Evolutionary conservation across 1,140 invertebrate genomes (phyloP).

Genomic region (Hycleus phaleratus): DNA sequence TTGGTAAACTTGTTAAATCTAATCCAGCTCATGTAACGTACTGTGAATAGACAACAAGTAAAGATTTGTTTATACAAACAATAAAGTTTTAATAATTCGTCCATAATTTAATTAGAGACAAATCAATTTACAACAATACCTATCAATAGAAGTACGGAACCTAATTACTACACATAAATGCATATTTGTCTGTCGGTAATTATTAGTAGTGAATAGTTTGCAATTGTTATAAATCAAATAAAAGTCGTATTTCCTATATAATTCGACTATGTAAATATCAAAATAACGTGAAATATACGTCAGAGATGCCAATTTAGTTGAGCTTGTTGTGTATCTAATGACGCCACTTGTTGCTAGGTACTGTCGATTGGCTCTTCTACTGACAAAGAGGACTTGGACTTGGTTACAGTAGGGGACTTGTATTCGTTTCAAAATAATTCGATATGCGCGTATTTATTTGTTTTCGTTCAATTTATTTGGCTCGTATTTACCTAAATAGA

Average conservation of each 20-base stretch:
- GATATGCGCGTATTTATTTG: no score
- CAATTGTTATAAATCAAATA: no score
- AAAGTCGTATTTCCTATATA: no score
- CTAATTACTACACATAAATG: no score
- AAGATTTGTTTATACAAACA: slow-evolving; percentile 2
- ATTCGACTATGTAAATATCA: no score
- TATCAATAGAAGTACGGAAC: neutral
- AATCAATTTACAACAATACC: neutral
- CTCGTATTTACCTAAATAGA: neutral
- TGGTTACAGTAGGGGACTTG: neutral
- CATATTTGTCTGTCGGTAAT: no score
- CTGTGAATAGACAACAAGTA: slow-evolving; percentile 19
- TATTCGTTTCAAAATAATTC: no score
- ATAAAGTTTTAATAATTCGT: no score
- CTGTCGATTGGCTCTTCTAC: neutral
- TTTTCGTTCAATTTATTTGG: neutral
- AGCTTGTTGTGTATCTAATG: slow-evolving; percentile 18
- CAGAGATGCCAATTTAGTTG: no score
- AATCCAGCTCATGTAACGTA: slow-evolving; percentile 19
- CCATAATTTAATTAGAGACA: no score
- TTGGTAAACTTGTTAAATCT: slow-evolving; percentile 24
- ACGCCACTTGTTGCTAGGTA: slow-evolving; percentile 22
- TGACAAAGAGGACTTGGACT: slow-evolving; percentile 4
- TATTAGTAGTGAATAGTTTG: no score
- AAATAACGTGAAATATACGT: no score